Base-by-base conservation (phyloP, 2,888 invertebrate genomes). In the Halocaridina rubra region DNA sequence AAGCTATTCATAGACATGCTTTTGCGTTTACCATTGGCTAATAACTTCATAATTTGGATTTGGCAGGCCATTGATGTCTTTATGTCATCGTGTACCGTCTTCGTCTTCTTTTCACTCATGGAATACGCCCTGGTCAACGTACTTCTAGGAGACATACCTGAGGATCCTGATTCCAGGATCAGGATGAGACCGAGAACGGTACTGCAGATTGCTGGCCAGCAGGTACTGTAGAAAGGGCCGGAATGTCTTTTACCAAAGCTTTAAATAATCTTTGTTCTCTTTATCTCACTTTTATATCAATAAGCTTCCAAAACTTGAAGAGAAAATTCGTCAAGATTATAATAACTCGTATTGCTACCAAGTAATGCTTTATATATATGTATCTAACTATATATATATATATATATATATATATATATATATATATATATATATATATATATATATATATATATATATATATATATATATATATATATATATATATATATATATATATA, bases 121-220 rank as follows among this genome's bases (percentile, higher is more conserved):
- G 92, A 92, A 90, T 92, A 92, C 88, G 91, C 91, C 29, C 89
- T 92, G 22, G 91, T 91, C 69, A 92, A 92, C 89, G 91, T 92
- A 3, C 89, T 92, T 19, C 90, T 90, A 86, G 90, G 90, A 19
- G 90, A 90, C 80, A 88, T 89, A 7, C 88, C 88, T 19, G 89
- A 89, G 39, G 88, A 87, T 13, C 61, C 67, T n/a, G 81, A 81
- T 27, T 22, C 32, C 10, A 27, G 39, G n/a, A 72, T 69, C 27
- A 71, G 33, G 16, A 76, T 64, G 19, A 27, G 85, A 24, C 75
- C 85, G 4, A 30, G 79, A 8, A 72, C 84, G 1, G 64, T 84
- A 8, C 39, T 84, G 7, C 84, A 84, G 46, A 27, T 79, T 8
- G 29, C 72, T 13, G 57, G 59, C 33, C 75, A 67, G 16, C 85